Evolutionary conservation across 2,797 vertebrate genomes (phyloP), one percentile per base, ranked within the genome.

Genomic region (Pangasius larnaudii): DNA sequence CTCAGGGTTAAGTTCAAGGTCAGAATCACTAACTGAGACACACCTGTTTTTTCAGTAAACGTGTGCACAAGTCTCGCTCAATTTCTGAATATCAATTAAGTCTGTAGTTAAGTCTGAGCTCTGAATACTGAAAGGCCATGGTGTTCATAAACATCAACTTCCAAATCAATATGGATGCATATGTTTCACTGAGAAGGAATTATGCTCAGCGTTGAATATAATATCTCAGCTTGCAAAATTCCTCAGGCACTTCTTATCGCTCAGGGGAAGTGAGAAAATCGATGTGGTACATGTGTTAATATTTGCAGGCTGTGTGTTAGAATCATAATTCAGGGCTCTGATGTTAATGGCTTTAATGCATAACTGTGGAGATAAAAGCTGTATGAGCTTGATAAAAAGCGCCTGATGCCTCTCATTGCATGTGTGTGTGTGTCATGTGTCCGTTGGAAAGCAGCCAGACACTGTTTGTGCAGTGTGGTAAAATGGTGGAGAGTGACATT

Each of bases 241-340:
- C 49, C 67, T 88, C 85, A 59, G 81, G 42, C 81, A 36, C 85
- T 71, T 84, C 49, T n/a, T 88, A 87, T 79, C 85, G 72, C 87
- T 90, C 81, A 80, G 79, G 89, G 88, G 33, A 46, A 69, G 67
- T 69, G 84, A 81, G 86, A 86, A 88, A 86, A 88, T 88, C 86
- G 83, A 91, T 89, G 88, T 59, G 67, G 39, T 86, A 86, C 79
- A 89, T 84, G 69, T 91, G 90, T 89, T 84, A 75, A 89, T 84
- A 89, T 89, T 89, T 89, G 85, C 85, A 84, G 85, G 85, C 80
- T 86, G 59, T 71, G 53, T 88, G 88, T 89, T 88, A 69, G 69
- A 91, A 88, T 88, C 80, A 86, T 86, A 88, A 91, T 88, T 89
- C 79, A 80, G 71, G 49, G 74, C 88, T 88, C 58, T 87, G 74